Conservation (phyloP, 2,888 invertebrate species). For the Blera fallax region DNA sequence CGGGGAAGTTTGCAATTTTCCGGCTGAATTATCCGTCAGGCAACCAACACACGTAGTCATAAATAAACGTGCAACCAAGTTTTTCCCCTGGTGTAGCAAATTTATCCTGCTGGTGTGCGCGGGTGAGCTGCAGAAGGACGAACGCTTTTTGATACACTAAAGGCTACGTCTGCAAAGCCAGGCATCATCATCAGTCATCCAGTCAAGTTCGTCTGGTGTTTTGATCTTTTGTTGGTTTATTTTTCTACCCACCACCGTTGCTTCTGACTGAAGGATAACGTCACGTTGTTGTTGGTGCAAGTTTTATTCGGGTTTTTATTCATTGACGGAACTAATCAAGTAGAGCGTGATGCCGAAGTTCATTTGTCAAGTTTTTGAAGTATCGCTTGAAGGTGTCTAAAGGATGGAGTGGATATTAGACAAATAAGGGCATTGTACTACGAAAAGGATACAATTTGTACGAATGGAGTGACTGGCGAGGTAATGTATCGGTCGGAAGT, state of each 20-base stretch:
- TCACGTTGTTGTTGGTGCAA: conserved; percentile 15
- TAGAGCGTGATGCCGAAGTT: conserved; percentile 22
- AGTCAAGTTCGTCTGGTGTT: conserved; percentile 69
- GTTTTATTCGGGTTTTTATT: conserved; percentile 54
- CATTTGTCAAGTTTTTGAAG: conserved; percentile 50
- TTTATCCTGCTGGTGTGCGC: conserved; percentile 3
- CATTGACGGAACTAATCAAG: conserved; percentile 55
- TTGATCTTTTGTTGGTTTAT: conserved; percentile 60
- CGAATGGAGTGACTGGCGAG: background rate
- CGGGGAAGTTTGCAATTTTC: conserved; percentile 66
- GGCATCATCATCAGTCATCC: conserved; percentile 65
- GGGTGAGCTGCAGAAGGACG: background rate
- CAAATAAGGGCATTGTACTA: conserved; percentile 1
- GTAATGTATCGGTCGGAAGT: background rate
- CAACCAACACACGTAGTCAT: conserved; percentile 68
- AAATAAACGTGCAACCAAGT: conserved; percentile 55
- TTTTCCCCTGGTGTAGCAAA: conserved; percentile 8
- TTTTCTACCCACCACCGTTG: conserved; percentile 9
- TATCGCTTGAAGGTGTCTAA: background rate
- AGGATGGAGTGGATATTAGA: background rate
- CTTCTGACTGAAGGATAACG: conserved; percentile 16
- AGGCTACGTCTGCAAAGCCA: conserved; percentile 2
- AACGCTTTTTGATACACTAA: conserved; percentile 22
- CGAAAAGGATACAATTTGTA: background rate
- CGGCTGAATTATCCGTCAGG: conserved; percentile 61